Evolutionary conservation across 1,140 invertebrate genomes (phyloP).

Genomic region (fruit fly (Drosophila melanogaster)): Release_6_plus_ISO1_MT NC_004354.4:5370501-5371000

Average conservation of each 20-base stretch:
- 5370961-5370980: neutral
- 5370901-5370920: neutral
- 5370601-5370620: conserved; percentile 23
- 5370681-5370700: conserved; percentile 9
- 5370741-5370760: conserved; percentile 10
- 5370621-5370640: conserved; percentile 2
- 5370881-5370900: neutral
- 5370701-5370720: neutral
- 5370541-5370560: no score
- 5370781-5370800: conserved; percentile 70
- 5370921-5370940: neutral
- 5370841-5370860: conserved; percentile 21
- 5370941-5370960: no score
- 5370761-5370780: conserved; percentile 18
- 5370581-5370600: conserved; percentile 4
- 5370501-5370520: conserved; percentile 75
- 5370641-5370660: conserved; percentile 29
- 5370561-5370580: conserved; percentile 13
- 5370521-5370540: conserved; percentile 26
- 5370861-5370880: neutral
- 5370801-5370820: conserved; percentile 77
- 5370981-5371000: no score
- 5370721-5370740: neutral
- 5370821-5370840: conserved; percentile 19
- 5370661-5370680: conserved; percentile 24